Base-by-base conservation (phyloP, 1,140 invertebrate genomes). In the Metaphire vulgaris region DNA sequence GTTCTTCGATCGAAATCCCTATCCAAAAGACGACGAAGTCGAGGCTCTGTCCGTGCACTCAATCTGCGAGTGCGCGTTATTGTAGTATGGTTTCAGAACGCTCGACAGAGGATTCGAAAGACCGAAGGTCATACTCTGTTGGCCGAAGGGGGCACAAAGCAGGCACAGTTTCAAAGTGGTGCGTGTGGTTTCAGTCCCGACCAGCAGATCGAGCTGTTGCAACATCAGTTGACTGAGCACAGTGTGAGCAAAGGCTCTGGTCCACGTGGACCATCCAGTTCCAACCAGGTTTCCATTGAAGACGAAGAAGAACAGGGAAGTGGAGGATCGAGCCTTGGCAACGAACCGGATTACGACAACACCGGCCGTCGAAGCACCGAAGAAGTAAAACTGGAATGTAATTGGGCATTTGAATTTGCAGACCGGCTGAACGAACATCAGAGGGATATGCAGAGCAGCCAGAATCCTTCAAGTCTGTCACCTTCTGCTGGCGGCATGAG, bases 1-100 rank as follows among this genome's bases (percentile, higher is more conserved):
- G 83, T 99, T 99, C 86, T 99, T 99, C 87, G 97, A 99, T 86
- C 97, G 98, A 82, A 99, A 99, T 87, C 97, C 98, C n/a, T 99
- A 99, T 86, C 98, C 97, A 2, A 99, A 99, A 89, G 97, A 99
- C 87, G 97, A 99, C 86, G 97, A 99, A 87, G 87, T 99, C 74
- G 97, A 99, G 87, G 98, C 99, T 86, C 88, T 99, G 34, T 98
- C 95, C 98, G 98, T 87, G 89, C 98, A 68, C 88, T 99, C 31
- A 92, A 92, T 79, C 89, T 98, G 67, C 92, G 92, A 14, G 96
- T 96, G 84, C 89, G 95, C 71, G 95, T 97, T 1, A 92, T 97
- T 79, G 93, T 95, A 88, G 92, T 96, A 79, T 99, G 96, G 96
- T 99, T 99, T 87, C 97, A 99, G 89, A 99, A 99, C 87, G 95